phyloP scores from a whole-genome alignment of 2,113 vertebrate genomes.

The Pampusana beccarii region DNA sequence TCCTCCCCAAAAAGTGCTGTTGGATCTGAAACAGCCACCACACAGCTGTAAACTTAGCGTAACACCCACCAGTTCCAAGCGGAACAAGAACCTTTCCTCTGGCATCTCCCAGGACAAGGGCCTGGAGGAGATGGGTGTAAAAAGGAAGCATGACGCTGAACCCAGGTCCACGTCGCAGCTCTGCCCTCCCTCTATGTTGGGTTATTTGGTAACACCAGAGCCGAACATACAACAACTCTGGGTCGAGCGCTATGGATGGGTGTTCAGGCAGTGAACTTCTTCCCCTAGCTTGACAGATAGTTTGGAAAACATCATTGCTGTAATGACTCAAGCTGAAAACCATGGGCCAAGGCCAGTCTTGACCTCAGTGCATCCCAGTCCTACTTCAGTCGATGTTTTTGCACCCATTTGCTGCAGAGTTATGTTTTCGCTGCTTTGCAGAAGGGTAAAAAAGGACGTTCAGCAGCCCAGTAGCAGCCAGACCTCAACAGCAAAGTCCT shows the following conservation, averaged over 20 bases:
- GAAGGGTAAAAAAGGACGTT: background rate
- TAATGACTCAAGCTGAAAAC: background rate
- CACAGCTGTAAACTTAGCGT: too few relatives aligned
- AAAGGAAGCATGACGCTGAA: background rate
- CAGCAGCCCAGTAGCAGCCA: background rate
- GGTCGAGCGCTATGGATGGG: background rate
- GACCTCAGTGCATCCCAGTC: background rate
- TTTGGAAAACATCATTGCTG: background rate
- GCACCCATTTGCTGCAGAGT: background rate
- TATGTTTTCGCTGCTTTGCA: background rate
- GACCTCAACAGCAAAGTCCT: background rate
- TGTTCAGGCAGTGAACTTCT: rapidly evolving
- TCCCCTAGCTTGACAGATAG: background rate
- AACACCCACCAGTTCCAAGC: background rate
- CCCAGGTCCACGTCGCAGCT: background rate
- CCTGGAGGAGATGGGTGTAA: background rate
- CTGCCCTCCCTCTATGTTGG: background rate
- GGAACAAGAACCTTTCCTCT: background rate
- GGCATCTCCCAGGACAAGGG: background rate
- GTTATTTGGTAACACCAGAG: background rate
- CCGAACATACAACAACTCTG: background rate
- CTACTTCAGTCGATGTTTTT: background rate
- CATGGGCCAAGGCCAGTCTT: background rate
- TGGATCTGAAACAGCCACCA: background rate
- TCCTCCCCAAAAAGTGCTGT: background rate